Conservation (phyloP, 2,888 invertebrate species). For the Villa cingulata region DNA sequence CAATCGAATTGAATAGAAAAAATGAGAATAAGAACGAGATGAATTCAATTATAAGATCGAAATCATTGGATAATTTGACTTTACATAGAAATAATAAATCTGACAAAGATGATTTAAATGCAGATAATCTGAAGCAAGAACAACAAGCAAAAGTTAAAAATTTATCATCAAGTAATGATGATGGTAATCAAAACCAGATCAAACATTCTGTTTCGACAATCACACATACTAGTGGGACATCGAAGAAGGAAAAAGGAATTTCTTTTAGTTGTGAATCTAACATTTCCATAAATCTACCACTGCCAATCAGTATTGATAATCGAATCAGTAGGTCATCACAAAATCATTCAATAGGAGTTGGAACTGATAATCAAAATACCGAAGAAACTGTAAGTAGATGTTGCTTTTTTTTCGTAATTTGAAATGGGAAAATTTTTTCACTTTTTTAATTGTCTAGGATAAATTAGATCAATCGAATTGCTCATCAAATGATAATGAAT, state of each 20-base stretch:
- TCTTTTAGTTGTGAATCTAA: conserved; percentile 9
- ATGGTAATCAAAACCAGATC: neutral
- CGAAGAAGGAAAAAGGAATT: neutral
- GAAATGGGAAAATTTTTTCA: neutral
- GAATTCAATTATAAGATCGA: neutral
- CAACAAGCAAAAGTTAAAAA: neutral
- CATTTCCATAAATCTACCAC: conserved; percentile 4
- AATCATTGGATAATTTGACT: conserved; percentile 7
- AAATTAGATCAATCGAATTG: neutral
- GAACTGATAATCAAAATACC: neutral
- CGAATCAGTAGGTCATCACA: no score
- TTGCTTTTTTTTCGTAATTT: no score
- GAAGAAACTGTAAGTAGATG: neutral
- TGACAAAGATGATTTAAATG: no score
- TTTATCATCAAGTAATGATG: neutral
- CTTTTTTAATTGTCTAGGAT: no score
- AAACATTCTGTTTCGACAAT: neutral
- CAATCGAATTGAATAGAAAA: neutral
- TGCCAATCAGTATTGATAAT: neutral
- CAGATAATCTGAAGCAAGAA: neutral
- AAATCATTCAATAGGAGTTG: neutral
- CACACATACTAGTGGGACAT: neutral
- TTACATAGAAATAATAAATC: neutral
- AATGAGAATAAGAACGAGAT: neutral
- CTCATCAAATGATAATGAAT: neutral